Evolutionary conservation across 2,888 invertebrate genomes (phyloP).

Genomic region (Hybos culiciformis): DNA sequence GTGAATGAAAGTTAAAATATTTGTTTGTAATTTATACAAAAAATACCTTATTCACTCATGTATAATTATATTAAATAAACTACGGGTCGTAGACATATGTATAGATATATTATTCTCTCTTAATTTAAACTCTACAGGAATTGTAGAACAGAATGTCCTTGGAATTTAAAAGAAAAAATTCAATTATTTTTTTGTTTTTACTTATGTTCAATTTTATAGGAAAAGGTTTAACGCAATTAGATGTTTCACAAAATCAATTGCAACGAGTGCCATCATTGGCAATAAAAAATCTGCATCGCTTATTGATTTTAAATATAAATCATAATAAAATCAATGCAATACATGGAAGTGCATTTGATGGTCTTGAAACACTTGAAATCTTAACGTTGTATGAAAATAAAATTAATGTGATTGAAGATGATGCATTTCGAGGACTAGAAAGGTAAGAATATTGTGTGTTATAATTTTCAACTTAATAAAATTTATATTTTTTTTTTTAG

Average conservation of each 20-base stretch:
- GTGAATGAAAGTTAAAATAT: no score
- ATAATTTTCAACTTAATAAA: background rate
- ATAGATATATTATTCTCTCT: no score
- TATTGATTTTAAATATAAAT: slow-evolving; percentile 78
- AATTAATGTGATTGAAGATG: slow-evolving; percentile 62
- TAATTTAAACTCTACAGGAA: no score
- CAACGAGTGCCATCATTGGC: slow-evolving; percentile 67
- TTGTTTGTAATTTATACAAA: no score
- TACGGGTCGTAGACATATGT: background rate
- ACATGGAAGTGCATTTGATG: slow-evolving; percentile 71
- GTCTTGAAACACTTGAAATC: slow-evolving; percentile 74
- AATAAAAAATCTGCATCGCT: slow-evolving; percentile 63
- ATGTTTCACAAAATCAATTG: slow-evolving; percentile 75
- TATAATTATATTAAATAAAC: no score
- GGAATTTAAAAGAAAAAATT: no score
- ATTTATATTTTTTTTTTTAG: slow-evolving; percentile 35
- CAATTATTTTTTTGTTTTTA: no score
- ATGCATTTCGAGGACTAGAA: slow-evolving; percentile 75
- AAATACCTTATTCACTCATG: no score
- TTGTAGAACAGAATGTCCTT: no score
- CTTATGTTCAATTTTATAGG: slow-evolving; percentile 46
- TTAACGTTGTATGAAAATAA: slow-evolving; percentile 77
- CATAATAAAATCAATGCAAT: slow-evolving; percentile 71
- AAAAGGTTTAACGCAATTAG: slow-evolving; percentile 74
- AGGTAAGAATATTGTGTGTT: slow-evolving; percentile 46